Evolutionary conservation across 2,888 invertebrate species (phyloP).

Genomic region (Elmis aenea): DNA sequence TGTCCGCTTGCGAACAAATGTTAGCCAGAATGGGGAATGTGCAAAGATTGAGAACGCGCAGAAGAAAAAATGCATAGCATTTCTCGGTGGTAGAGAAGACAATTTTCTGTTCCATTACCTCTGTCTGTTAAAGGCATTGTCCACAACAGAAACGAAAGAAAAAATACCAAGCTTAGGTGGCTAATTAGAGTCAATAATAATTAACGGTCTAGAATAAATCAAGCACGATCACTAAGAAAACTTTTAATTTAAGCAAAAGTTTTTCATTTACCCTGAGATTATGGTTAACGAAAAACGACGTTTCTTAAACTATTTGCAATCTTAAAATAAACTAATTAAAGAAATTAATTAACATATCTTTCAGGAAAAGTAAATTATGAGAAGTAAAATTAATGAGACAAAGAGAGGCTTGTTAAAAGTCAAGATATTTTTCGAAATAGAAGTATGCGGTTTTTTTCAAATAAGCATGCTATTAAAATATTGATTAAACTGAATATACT

Average conservation of each 20-base stretch:
- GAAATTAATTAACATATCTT: no score
- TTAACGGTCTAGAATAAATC: slow-evolving; percentile 44
- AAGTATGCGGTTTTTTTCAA: no score
- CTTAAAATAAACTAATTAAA: no score
- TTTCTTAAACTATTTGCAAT: no score
- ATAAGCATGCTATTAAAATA: no score
- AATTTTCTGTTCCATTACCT: slow-evolving; percentile 50
- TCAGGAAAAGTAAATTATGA: no score
- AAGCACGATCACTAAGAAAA: slow-evolving; percentile 39
- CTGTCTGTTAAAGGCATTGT: slow-evolving; percentile 42
- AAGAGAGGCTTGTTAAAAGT: no score
- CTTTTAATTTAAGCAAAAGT: slow-evolving; percentile 40
- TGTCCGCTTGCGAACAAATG: slow-evolving; percentile 44
- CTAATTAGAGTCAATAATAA: slow-evolving; percentile 47
- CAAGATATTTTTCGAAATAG: no score
- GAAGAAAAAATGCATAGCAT: slow-evolving; percentile 46
- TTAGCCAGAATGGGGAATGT: slow-evolving; percentile 42
- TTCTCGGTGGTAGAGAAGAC: slow-evolving; percentile 42
- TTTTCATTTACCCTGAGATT: slow-evolving; percentile 12
- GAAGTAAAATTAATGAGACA: no score
- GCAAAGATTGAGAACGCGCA: slow-evolving; percentile 46
- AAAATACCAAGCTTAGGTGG: slow-evolving; percentile 42
- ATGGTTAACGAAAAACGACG: no score
- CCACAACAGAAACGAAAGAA: slow-evolving; percentile 31
- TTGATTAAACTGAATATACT: no score